Evolutionary conservation across 2,113 vertebrate species (phyloP).

Genomic region (Barnardius zonarius): DNA sequence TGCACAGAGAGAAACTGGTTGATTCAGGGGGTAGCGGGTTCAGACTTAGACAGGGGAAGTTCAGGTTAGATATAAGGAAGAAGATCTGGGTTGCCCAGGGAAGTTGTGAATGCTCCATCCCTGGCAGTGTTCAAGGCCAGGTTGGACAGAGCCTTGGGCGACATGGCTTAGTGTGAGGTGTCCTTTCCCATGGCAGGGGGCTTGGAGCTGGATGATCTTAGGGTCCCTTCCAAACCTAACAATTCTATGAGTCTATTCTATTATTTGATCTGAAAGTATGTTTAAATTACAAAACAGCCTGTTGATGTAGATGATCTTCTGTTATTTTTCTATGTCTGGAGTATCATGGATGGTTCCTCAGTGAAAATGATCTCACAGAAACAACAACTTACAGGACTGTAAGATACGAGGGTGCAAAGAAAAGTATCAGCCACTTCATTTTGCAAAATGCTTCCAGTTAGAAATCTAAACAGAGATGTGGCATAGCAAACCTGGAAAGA

Average conservation of each 20-base stretch:
- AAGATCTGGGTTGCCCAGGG: neutral
- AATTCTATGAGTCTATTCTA: neutral
- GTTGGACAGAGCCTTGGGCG: neutral
- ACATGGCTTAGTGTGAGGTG: too few species aligned
- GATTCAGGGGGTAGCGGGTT: neutral
- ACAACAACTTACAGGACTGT: neutral
- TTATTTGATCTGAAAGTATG: neutral
- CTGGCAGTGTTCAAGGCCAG: neutral
- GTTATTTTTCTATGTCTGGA: neutral
- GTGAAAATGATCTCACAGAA: neutral
- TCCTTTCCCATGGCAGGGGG: too few species aligned
- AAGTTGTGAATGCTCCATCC: neutral
- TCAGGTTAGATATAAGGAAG: neutral
- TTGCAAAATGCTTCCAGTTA: neutral
- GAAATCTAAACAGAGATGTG: neutral
- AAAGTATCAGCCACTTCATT: neutral
- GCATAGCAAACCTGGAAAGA: neutral
- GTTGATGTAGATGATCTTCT: neutral
- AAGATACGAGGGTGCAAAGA: neutral
- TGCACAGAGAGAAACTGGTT: neutral
- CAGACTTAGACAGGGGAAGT: neutral
- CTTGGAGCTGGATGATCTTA: too few species aligned
- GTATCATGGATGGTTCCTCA: neutral
- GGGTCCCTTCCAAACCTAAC: too few species aligned
- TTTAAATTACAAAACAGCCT: neutral